A percentile compares a stretch with the other conserved stretches of the same genome.
These are phyloP conservation scores for Gavia stellata DNA, from an alignment of 2,113 vertebrate species.

Conservation along the genomic window DNA sequence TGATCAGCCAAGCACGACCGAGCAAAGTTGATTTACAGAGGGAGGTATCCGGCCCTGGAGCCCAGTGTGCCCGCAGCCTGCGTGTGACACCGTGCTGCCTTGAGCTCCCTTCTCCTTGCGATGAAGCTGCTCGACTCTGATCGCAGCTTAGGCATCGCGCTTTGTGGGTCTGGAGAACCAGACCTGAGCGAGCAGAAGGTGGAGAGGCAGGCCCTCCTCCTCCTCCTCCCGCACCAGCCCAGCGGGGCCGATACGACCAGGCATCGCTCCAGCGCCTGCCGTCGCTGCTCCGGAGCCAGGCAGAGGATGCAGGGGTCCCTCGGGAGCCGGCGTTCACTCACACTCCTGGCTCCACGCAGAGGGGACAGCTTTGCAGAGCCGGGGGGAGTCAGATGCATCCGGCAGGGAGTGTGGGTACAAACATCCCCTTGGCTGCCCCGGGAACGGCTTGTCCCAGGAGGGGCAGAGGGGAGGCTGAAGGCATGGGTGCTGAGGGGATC, in stretches of 20 bases:
- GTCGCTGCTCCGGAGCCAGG: fast-evolving
- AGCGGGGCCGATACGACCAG: fast-evolving
- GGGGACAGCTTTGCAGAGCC: background rate
- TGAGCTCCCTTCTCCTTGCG: background rate
- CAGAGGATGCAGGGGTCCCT: background rate
- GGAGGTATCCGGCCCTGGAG: background rate
- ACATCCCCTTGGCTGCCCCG: background rate
- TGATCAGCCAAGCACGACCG: fast-evolving
- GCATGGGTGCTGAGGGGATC: background rate
- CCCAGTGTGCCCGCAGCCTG: fast-evolving
- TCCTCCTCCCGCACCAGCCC: background rate
- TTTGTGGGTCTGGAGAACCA: background rate
- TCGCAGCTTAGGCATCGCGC: background rate
- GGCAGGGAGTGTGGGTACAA: background rate
- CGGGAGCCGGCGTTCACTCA: fast-evolving
- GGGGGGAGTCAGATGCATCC: no score
- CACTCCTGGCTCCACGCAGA: background rate
- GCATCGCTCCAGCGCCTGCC: background rate
- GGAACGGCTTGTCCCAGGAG: background rate
- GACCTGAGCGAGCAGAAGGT: background rate
- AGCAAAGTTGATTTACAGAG: background rate
- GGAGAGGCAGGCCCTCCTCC: background rate
- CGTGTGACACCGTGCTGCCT: fast-evolving
- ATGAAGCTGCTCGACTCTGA: background rate
- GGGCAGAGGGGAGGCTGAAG: background rate